These are phyloP conservation scores for Cebus imitator DNA, from an alignment of 2,113 vertebrate species.

Conservation along the genomic window DNA sequence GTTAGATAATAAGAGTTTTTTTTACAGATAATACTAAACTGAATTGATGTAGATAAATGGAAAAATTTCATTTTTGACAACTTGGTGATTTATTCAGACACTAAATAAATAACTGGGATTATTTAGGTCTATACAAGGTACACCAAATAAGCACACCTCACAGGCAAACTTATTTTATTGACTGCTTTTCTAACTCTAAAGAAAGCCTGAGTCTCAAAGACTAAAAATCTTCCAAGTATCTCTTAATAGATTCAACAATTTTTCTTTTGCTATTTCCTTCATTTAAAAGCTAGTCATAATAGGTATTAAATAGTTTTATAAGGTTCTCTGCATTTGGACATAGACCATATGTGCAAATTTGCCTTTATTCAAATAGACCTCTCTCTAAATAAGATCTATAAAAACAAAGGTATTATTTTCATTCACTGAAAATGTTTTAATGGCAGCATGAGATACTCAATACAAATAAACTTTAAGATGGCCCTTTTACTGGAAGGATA, in stretches of 20 bases:
- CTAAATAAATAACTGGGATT: background rate
- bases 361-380: background rate
- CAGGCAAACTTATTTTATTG: background rate
- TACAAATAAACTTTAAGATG: background rate
- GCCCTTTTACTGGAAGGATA: background rate
- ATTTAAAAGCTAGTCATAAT: conserved; percentile 24
- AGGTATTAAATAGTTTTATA: background rate
- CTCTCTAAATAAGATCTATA: background rate
- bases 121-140: background rate
- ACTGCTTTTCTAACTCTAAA: background rate
- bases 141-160: background rate
- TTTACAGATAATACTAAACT: background rate
- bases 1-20: background rate
- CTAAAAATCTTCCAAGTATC: background rate
- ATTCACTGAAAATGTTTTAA: background rate
- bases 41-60: background rate
- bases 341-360: background rate
- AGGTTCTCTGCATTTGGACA: background rate
- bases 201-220: background rate
- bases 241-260: background rate
- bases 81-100: background rate
- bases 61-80: background rate
- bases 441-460: background rate
- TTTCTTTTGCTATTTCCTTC: background rate
- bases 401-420: background rate